Base-by-base conservation (phyloP, 2,888 invertebrate genomes). In the Andrena bucephala region DNA sequence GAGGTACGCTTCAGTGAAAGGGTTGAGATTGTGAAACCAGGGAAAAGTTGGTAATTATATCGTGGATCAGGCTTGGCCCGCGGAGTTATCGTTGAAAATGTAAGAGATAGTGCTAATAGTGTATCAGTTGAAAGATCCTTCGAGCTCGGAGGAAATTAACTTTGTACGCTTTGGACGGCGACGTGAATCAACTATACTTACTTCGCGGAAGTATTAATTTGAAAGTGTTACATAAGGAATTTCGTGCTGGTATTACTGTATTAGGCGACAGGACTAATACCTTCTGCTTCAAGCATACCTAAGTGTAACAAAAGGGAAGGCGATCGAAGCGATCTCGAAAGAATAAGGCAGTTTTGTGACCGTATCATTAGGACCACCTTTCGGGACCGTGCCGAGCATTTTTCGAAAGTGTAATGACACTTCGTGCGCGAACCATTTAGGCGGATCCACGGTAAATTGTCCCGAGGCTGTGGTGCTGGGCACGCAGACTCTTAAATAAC, bases 391-490 rank as follows among this genome's bases (percentile, higher is more conserved):
- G 77, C 73, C 77, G 77, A 71, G 68, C 66, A 83, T 80, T 85
- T 86, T 87, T 85, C 74, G 85, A 77, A 83, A 88, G 83, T 89
- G 90, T 89, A 88, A 88, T 88, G 85, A 81, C 84, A 85, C 88
- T 91, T 91, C 91, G 91, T 91, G 91, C 89, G 84, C 82, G 85
- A 89, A 89, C 78, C 91, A 90, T 90, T 91, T 90, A 91, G 87
- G 68, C 63, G 76, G 83, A 70, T 74, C 75, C 74, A 74, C 72
- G 84, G 85, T 83, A 89, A 88, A 90, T 90, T 87, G 87, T 86
- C 83, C 75, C 80, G 78, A 86, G 88, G 90, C 87, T 71, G 78
- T 84, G 91, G 90, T 87, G 77, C 80, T 72, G 66, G 69, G 69
- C 62, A 73, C 67, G 60, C 69, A 75, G 78, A 54, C 65, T 54